Base-by-base conservation (phyloP, 2,113 vertebrate species). In the Lagenorhynchus albirostris region DNA sequence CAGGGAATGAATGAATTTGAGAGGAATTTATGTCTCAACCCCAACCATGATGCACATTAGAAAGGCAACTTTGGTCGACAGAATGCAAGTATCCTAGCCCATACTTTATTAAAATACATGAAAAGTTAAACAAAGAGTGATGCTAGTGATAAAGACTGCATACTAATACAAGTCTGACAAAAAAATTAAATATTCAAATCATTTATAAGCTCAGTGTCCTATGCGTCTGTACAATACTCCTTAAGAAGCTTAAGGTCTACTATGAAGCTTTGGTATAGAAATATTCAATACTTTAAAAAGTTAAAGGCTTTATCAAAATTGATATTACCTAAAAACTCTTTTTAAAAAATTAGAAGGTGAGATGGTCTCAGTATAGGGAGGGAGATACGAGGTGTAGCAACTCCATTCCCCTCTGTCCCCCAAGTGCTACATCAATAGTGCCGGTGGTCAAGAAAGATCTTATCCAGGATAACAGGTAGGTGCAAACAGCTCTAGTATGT, bases 31-130 rank as follows among this genome's bases (percentile, higher is more conserved):
- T 68, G 31, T 82, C 31, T 92, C 50, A 94, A 50, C 12, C 63
- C 50, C 58, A 94, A 89, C 26, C 53, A 60, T 23, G 3, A 86
- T 67, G 33, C n/a, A 90, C 4, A 73, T 41, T 2, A 44, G 36
- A 97, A 96, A 96, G 60, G 41, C 18, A 77, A 1, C 41, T 82
- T 77, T 71, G 41, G 73, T 71, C 15, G 76, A 94, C 65, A 76
- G n/a, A 29, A 92, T 83, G 41, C 33, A 92, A 82, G 6, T 23
- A 65, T 90, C 23, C 21, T 71, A 33, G n/a, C 20, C 21, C 36
- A 60, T 58, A 60, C 53, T 44, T 89, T 44, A 86, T 71, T 73
- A 92, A 96, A 94, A 87, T 87, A 93, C 74, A 73, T 31, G 44
- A 86, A 62, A 96, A 60, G 58, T 82, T 89, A 79, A 91, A 79